Evolutionary conservation across 1,140 invertebrate genomes (phyloP).

Genomic region (Scaptomyza montana): DNA sequence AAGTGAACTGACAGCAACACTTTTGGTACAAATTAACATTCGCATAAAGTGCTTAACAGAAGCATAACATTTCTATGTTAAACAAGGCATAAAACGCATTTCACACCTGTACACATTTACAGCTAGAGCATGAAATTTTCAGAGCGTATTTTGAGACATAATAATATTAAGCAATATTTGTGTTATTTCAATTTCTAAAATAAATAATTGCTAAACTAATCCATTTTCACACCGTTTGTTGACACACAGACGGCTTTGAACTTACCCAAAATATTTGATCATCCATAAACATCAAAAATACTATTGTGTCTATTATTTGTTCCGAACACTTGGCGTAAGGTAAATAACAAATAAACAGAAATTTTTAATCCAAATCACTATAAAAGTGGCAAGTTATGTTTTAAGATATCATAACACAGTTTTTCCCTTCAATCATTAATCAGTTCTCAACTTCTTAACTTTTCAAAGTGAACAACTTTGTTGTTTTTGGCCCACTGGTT

Average conservation of each 20-base stretch:
- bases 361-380: constrained; percentile 4
- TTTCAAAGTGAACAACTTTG: constrained; percentile 20
- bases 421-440: neutral
- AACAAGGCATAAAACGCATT: neutral
- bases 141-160: too few species aligned
- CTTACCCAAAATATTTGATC: neutral
- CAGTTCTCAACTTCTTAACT: neutral
- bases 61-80: constrained; percentile 45
- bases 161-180: too few species aligned
- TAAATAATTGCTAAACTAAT: neutral
- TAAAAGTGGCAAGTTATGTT: neutral
- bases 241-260: too few species aligned
- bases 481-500: neutral
- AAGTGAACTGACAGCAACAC: constrained; percentile 53
- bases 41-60: constrained; percentile 21
- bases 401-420: constrained; percentile 6
- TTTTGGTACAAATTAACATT: constrained; percentile 26
- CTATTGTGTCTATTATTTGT: neutral
- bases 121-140: too few species aligned
- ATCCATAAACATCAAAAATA: neutral
- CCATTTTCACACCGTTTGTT: too few species aligned
- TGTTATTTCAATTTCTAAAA: neutral
- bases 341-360: neutral
- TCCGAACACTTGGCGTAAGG: constrained; percentile 17
- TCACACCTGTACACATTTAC: too few species aligned